A percentile compares a stretch with the other conserved stretches of the same genome.
These are phyloP conservation scores for Fukomys damarensis DNA, from an alignment of 2,113 vertebrate species.

Conservation along the genomic window DNA sequence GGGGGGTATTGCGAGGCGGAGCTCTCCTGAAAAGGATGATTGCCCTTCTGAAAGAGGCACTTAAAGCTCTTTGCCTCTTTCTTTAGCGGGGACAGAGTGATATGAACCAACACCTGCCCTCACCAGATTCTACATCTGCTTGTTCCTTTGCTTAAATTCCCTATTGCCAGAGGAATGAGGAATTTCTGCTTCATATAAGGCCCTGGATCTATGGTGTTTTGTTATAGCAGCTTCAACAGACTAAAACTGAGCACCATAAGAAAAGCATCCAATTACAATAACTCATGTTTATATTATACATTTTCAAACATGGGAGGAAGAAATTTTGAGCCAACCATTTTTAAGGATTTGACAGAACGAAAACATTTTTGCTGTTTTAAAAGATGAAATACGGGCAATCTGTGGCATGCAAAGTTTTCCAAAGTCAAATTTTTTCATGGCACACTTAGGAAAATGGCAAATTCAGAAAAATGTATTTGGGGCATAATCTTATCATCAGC, in stretches of 20 bases:
- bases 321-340: background rate
- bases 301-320: constrained; percentile 34
- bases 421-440: background rate
- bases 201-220: background rate
- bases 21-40: background rate
- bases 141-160: background rate
- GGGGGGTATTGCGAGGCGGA: background rate
- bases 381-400: background rate
- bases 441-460: background rate
- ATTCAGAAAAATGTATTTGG: background rate
- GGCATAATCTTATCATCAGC: background rate
- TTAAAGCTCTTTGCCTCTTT: background rate
- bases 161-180: background rate
- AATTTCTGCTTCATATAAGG: background rate
- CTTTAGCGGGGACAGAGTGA: background rate
- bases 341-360: background rate
- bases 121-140: background rate
- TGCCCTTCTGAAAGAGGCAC: background rate
- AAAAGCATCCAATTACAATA: constrained; percentile 5
- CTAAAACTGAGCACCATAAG: background rate
- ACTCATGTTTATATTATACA: background rate
- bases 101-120: background rate
- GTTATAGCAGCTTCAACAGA: background rate
- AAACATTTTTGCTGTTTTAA: constrained; percentile 39
- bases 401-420: background rate